These are phyloP conservation scores for Phthorimaea operculella DNA, from an alignment of 1,140 invertebrate species.

Conservation along the genomic window DNA sequence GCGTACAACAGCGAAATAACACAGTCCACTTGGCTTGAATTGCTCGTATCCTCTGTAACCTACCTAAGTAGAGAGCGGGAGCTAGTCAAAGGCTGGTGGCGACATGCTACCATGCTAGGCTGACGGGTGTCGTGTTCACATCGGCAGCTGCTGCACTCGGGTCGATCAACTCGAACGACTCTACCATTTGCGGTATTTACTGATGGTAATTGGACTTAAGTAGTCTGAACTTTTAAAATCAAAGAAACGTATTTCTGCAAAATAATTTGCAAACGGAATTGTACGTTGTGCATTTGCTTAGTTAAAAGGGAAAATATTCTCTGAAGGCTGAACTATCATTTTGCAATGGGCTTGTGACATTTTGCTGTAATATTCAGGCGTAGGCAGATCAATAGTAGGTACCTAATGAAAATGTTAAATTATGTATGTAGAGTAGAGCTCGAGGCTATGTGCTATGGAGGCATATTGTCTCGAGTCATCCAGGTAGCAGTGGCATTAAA, in stretches of 20 bases:
- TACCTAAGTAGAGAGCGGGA: slow-evolving; percentile 1
- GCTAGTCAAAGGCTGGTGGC: background rate
- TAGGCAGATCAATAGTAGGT: no score
- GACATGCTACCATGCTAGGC: background rate
- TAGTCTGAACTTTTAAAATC: background rate
- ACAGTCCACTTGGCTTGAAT: slow-evolving; percentile 36
- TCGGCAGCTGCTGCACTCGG: background rate
- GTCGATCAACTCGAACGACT: background rate
- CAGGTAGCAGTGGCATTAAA: slow-evolving; percentile 1
- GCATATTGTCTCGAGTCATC: slow-evolving; percentile 4
- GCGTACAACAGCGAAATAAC: slow-evolving; percentile 30
- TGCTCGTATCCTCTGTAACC: slow-evolving; percentile 45
- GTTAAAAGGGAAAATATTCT: no score
- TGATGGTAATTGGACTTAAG: background rate
- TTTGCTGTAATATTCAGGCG: no score
- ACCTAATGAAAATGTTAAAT: background rate
- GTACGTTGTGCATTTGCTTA: no score
- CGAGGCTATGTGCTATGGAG: background rate
- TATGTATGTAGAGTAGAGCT: background rate
- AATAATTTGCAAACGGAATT: no score
- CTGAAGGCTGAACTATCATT: no score
- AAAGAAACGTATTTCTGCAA: background rate
- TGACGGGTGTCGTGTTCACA: background rate
- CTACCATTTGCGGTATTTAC: background rate
- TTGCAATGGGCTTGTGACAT: no score